phyloP scores from a whole-genome alignment of 1,140 invertebrate species.

The Brachionus angularis region DNA sequence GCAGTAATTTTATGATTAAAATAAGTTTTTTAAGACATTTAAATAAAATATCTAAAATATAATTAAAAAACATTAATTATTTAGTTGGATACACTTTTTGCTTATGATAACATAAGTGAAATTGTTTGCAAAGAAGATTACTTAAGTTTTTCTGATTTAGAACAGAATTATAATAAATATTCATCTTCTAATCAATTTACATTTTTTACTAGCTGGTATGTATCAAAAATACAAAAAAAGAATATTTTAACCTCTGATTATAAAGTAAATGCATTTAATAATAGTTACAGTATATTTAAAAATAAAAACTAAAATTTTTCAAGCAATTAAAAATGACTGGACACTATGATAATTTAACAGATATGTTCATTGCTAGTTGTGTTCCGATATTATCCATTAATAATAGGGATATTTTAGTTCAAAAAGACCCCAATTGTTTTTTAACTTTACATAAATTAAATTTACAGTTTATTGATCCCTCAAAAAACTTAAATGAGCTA shows the following conservation, averaged over 20 bases:
- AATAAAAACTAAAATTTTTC: background rate
- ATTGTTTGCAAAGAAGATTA: conserved; percentile 6
- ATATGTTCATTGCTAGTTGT: background rate
- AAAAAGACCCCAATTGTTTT: background rate
- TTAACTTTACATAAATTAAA: conserved; percentile 2
- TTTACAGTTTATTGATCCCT: conserved; percentile 1
- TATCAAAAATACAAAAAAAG: conserved; percentile 21
- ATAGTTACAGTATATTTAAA: background rate
- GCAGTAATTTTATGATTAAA: conserved; percentile 12
- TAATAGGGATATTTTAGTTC: conserved; percentile 3
- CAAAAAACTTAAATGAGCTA: background rate
- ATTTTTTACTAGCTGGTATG: conserved; percentile 16
- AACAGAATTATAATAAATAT: background rate
- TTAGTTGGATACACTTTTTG: conserved; percentile 14
- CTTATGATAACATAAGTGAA: conserved; percentile 17
- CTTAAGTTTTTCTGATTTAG: background rate
- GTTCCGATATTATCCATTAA: background rate
- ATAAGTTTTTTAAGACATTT: too few species aligned
- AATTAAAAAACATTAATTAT: background rate
- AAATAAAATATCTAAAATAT: background rate
- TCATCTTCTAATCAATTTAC: background rate
- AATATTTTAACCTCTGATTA: background rate
- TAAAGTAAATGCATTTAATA: background rate
- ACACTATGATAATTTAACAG: background rate
- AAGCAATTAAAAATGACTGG: conserved; percentile 31